phyloP scores from a whole-genome alignment of 2,113 vertebrate genomes.

The Halcyon malimbica region DNA sequence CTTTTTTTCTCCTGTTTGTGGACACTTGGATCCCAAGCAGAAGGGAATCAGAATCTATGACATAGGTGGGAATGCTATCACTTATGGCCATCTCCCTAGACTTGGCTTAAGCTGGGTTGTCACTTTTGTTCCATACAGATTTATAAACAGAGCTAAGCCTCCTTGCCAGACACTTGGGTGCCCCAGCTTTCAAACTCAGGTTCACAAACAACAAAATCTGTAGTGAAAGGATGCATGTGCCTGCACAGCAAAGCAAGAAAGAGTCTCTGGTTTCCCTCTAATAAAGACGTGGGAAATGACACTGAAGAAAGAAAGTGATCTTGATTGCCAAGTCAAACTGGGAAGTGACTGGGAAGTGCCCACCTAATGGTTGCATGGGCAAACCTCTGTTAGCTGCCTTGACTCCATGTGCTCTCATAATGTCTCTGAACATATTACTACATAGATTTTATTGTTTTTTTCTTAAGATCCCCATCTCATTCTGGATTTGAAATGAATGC shows the following conservation, averaged over 20 bases:
- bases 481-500: neutral
- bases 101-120: neutral
- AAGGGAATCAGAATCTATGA: neutral
- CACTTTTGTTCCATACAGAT: neutral
- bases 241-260: neutral
- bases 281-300: neutral
- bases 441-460: neutral
- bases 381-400: neutral
- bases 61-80: neutral
- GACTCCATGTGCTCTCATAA: neutral
- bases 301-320: neutral
- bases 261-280: neutral
- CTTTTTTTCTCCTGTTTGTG: neutral
- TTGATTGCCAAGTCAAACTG: neutral
- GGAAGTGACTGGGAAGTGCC: neutral
- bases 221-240: neutral
- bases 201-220: neutral
- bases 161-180: neutral
- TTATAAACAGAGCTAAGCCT: neutral
- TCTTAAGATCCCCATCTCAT: neutral
- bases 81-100: neutral
- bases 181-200: neutral
- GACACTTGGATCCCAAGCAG: neutral
- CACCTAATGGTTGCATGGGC: neutral
- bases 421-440: neutral